Conservation (phyloP, 2,888 invertebrate genomes). For the Melanostoma mellinum region DNA sequence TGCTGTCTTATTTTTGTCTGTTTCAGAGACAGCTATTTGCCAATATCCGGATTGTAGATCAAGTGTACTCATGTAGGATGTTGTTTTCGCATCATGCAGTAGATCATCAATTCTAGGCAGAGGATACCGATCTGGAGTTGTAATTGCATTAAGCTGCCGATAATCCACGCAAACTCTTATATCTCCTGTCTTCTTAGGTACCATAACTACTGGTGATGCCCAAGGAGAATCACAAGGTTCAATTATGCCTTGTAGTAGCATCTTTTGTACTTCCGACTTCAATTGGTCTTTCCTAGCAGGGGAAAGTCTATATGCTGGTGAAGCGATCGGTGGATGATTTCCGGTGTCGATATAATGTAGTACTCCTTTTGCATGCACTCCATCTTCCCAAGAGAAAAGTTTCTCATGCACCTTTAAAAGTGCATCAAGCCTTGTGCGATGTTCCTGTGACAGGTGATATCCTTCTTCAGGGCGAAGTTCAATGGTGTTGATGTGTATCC, state of each 20-base stretch:
- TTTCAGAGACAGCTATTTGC: neutral
- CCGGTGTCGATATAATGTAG: slow-evolving; percentile 76
- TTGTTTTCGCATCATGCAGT: neutral
- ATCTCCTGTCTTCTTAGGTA: neutral
- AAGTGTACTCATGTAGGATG: neutral
- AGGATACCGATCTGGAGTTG: neutral
- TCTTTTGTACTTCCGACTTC: slow-evolving; percentile 73
- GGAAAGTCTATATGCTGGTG: slow-evolving; percentile 77
- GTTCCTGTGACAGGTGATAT: neutral
- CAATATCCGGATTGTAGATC: slow-evolving; percentile 2
- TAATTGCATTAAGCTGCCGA: slow-evolving; percentile 29
- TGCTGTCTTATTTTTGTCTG: neutral
- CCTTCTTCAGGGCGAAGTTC: neutral
- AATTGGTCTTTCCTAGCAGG: slow-evolving; percentile 67
- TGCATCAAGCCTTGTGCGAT: no score
- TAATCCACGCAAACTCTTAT: slow-evolving; percentile 75
- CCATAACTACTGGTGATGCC: slow-evolving; percentile 69
- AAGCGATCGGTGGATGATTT: slow-evolving; percentile 76
- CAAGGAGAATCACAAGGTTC: slow-evolving; percentile 39
- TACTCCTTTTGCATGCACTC: neutral
- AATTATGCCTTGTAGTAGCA: slow-evolving; percentile 63
- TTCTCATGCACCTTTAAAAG: neutral
- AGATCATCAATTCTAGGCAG: neutral
- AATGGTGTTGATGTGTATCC: neutral
- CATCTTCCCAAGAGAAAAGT: neutral